A percentile compares a stretch with the other conserved stretches of the same genome.
These are phyloP conservation scores for Drosophila meridiana DNA, from an alignment of 2,888 invertebrate species.

Conservation along the genomic window DNA sequence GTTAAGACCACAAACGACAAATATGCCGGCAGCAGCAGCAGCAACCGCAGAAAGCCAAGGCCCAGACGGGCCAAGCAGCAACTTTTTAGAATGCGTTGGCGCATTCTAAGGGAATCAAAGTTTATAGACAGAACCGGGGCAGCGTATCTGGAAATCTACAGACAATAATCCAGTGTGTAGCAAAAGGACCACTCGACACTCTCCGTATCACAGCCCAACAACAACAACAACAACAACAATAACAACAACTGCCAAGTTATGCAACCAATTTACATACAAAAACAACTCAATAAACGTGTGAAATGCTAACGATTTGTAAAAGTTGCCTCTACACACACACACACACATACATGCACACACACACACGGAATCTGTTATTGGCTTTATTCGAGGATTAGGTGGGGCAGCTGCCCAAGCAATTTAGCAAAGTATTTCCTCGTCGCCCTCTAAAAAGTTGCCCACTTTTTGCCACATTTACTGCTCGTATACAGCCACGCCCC, in stretches of 20 bases:
- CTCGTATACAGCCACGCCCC: slow-evolving; percentile 14
- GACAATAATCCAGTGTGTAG: slow-evolving; percentile 73
- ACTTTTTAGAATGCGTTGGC: slow-evolving; percentile 69
- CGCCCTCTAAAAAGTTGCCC: slow-evolving; percentile 72
- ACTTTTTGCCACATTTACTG: slow-evolving; percentile 66
- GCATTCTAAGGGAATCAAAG: slow-evolving; percentile 72
- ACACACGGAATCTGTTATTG: slow-evolving; percentile 39
- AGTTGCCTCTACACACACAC: slow-evolving; percentile 54
- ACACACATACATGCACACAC: not conserved
- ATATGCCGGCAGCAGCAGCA: slow-evolving; percentile 62
- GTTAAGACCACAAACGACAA: slow-evolving; percentile 74
- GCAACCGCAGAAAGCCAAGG: slow-evolving; percentile 32
- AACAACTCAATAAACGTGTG: slow-evolving; percentile 82
- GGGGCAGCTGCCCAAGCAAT: slow-evolving; percentile 63
- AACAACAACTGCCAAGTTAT: slow-evolving; percentile 63
- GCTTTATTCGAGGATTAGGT: slow-evolving; percentile 23
- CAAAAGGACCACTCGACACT: slow-evolving; percentile 65
- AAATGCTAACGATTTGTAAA: slow-evolving; percentile 81
- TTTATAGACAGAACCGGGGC: slow-evolving; percentile 61
- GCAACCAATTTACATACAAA: slow-evolving; percentile 79
- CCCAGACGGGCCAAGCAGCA: slow-evolving; percentile 36
- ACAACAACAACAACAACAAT: slow-evolving; percentile 35
- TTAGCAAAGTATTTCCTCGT: slow-evolving; percentile 78
- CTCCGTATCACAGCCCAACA: slow-evolving; percentile 56
- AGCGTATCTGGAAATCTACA: slow-evolving; percentile 71